Evolutionary conservation across 2,888 invertebrate genomes (phyloP).

Genomic region (Mythimna impura): DNA sequence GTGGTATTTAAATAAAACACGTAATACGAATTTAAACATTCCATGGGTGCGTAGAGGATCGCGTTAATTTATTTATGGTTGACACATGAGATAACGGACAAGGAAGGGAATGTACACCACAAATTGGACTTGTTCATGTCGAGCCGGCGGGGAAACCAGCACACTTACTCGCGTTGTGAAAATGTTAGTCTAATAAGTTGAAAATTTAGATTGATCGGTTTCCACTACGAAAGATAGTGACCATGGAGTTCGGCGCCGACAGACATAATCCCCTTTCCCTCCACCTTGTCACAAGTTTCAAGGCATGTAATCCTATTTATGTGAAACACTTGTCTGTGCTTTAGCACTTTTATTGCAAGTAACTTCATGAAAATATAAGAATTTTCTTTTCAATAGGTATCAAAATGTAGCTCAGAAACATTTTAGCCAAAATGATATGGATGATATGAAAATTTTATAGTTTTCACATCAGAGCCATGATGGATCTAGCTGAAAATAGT

Average conservation of each 20-base stretch:
- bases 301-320: constrained; percentile 45
- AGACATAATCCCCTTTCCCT: constrained; percentile 44
- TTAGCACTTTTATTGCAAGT: constrained; percentile 15
- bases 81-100: constrained; percentile 67
- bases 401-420: constrained; percentile 15
- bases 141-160: constrained; percentile 50
- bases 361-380: constrained; percentile 11
- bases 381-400: constrained; percentile 10
- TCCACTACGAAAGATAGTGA: constrained; percentile 11
- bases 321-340: constrained; percentile 26
- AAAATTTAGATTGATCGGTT: constrained; percentile 38
- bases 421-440: constrained; percentile 29
- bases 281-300: constrained; percentile 51
- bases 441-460: constrained; percentile 51
- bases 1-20: constrained; percentile 70
- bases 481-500: constrained; percentile 51
- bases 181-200: constrained; percentile 19
- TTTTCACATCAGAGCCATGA: constrained; percentile 32
- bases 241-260: constrained; percentile 34
- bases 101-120: constrained; percentile 55
- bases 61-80: constrained; percentile 73
- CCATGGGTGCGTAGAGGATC: constrained; percentile 64
- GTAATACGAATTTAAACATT: constrained; percentile 67
- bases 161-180: not conserved
- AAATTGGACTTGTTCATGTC: constrained; percentile 59